phyloP scores from a whole-genome alignment of 2,113 vertebrate genomes.

The Ictidomys tridecemlineatus region DNA sequence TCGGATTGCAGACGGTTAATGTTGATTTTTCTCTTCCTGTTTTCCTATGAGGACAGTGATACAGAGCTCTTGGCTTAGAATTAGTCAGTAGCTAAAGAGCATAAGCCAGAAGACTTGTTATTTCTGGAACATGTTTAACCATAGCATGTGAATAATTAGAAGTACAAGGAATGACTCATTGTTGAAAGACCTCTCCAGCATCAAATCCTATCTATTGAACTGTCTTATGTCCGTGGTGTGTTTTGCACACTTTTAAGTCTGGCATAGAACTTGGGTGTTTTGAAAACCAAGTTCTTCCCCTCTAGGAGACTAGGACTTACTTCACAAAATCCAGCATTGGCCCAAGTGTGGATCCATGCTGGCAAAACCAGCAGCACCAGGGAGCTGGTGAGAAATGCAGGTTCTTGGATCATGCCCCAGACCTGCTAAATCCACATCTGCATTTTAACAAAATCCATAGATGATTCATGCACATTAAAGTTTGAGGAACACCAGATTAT shows the following conservation, averaged over 20 bases:
- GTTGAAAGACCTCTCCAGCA: constrained; percentile 58
- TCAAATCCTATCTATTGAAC: constrained; percentile 29
- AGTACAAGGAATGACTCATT: constrained; percentile 75
- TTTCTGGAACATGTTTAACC: constrained; percentile 79
- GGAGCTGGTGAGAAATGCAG: not conserved
- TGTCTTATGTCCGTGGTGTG: not conserved
- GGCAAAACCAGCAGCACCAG: not conserved
- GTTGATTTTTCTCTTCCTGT: constrained; percentile 73
- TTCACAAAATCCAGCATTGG: not conserved
- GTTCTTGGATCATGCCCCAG: not conserved
- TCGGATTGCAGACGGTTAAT: constrained; percentile 54
- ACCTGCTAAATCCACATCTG: not conserved
- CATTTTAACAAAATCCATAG: not conserved
- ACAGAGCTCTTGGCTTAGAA: constrained; percentile 64
- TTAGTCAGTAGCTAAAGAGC: constrained; percentile 74
- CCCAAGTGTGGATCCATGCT: not conserved
- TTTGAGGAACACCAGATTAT: not conserved
- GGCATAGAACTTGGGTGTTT: not conserved
- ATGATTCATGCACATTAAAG: not conserved
- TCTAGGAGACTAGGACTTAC: not conserved
- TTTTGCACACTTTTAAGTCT: constrained; percentile 64
- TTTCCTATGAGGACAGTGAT: constrained; percentile 72
- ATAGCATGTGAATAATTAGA: constrained; percentile 73
- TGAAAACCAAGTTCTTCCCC: constrained; percentile 1
- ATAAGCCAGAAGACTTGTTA: constrained; percentile 72